Evolutionary conservation across 2,888 invertebrate species (phyloP), one percentile per base, ranked within the genome.

Genomic region (Athalia circularis): DNA sequence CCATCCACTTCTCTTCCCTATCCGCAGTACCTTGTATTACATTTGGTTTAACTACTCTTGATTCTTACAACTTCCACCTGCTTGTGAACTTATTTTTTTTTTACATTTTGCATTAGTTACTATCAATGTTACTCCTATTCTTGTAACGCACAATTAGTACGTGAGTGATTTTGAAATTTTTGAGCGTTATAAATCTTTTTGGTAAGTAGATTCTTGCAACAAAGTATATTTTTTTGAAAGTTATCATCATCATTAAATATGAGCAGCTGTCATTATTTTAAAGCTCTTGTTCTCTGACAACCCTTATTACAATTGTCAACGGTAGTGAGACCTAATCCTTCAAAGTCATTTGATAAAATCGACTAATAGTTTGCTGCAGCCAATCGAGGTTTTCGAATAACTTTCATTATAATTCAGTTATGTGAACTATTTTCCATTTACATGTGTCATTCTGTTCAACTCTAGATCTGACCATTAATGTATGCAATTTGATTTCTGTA

Each of bases 41-140:
- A 57, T 57, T 13, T 59, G 45, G 57, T 4, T 45, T 8, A 7
- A 45, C 7, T 45, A n/a, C n/a, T 45, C n/a, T 59, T 47, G n/a
- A 11, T 8, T 65, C 9, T n/a, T 57, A 11, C 48, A 61, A 61
- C 57, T n/a, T 70, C 61, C 62, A 77, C 62, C 54, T 47, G 61
- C 57, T 77, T 68, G 68, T 61, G 50, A 59, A 65, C 47, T 67
- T n/a, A n/a, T 57, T 15, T 77, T 68, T 74, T 13, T n/a, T 13
- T n/a, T 11, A 57, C 70, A 72, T 68, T 72, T 68, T 62, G 68
- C 62, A 72, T 57, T 52, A 64, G 62, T 74, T 52, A 29, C 72
- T 74, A 62, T 68, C 50, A 52, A 11, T 45, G 45, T 80, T 52
- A 77, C 80, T 45, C 45, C 59, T 8, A 47, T 59, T 64, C 50